Conservation (phyloP, 2,888 invertebrate species). For the Phyllotreta striolata region DNA sequence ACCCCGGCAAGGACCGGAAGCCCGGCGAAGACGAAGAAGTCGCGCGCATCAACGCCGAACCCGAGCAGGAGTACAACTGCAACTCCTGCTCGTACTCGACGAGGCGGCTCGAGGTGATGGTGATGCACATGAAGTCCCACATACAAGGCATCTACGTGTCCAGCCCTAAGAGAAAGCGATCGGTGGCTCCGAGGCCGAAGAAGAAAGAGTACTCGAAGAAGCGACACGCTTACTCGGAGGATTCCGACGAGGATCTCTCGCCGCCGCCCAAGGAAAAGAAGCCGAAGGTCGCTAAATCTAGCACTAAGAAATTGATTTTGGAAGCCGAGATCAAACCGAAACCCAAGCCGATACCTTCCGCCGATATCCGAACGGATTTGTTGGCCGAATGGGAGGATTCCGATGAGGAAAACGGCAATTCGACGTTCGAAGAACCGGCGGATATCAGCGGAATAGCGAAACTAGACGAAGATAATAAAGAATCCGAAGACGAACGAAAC, state of each 20-base stretch:
- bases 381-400: slow-evolving; percentile 81
- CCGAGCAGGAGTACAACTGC: slow-evolving; percentile 46
- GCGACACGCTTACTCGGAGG: slow-evolving; percentile 28
- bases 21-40: slow-evolving; percentile 48
- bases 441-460: background rate
- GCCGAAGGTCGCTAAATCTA: slow-evolving; percentile 42
- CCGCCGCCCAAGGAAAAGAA: slow-evolving; percentile 37
- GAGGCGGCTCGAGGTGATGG: slow-evolving; percentile 75
- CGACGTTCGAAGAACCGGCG: slow-evolving; percentile 1
- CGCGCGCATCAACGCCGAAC: slow-evolving; percentile 44
- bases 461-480: slow-evolving; percentile 1
- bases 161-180: slow-evolving; percentile 44
- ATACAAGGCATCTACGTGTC: slow-evolving; percentile 60
- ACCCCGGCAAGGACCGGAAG: slow-evolving; percentile 57
- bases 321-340: slow-evolving; percentile 47
- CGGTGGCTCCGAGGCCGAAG: slow-evolving; percentile 19
- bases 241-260: slow-evolving; percentile 35
- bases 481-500: background rate
- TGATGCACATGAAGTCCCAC: slow-evolving; percentile 77
- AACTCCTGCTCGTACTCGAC: slow-evolving; percentile 65
- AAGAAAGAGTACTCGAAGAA: slow-evolving; percentile 36
- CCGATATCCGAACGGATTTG: slow-evolving; percentile 73
- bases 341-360: slow-evolving; percentile 54
- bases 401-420: slow-evolving; percentile 48
- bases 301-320: slow-evolving; percentile 57